Conservation (phyloP, 2,113 vertebrate species). For the Sinocyclocheilus grahami region DNA sequence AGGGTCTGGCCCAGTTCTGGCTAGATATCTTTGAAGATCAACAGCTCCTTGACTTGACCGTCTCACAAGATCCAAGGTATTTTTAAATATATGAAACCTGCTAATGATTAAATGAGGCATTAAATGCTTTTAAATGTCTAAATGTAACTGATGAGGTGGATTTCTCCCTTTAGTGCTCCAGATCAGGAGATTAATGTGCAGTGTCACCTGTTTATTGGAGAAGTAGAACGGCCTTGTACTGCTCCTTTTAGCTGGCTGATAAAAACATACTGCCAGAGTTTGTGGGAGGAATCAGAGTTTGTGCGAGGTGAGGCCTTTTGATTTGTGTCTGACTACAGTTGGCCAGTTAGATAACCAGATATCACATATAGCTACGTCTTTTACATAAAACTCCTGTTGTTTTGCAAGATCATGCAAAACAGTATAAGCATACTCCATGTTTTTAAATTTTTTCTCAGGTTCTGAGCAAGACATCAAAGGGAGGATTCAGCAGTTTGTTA, state of each 20-base stretch:
- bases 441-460: slow-evolving; percentile 54
- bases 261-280: slow-evolving; percentile 60
- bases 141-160: background rate
- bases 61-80: slow-evolving; percentile 62
- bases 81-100: background rate
- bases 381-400: background rate
- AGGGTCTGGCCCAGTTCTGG: slow-evolving; percentile 68
- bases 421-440: background rate
- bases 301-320: slow-evolving; percentile 64
- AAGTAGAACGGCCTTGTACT: slow-evolving; percentile 47
- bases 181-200: slow-evolving; percentile 71
- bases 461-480: slow-evolving; percentile 48
- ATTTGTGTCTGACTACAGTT: background rate
- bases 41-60: slow-evolving; percentile 62
- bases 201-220: slow-evolving; percentile 62
- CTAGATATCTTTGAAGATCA: slow-evolving; percentile 72
- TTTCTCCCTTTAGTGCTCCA: slow-evolving; percentile 53
- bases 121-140: background rate
- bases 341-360: background rate
- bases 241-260: slow-evolving; percentile 77
- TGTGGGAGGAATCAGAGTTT: slow-evolving; percentile 76
- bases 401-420: background rate
- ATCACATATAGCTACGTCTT: background rate
- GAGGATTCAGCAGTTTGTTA: slow-evolving; percentile 69
- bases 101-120: background rate